phyloP scores from a whole-genome alignment of 2,797 vertebrate genomes.

The Artibeus lituratus region DNA sequence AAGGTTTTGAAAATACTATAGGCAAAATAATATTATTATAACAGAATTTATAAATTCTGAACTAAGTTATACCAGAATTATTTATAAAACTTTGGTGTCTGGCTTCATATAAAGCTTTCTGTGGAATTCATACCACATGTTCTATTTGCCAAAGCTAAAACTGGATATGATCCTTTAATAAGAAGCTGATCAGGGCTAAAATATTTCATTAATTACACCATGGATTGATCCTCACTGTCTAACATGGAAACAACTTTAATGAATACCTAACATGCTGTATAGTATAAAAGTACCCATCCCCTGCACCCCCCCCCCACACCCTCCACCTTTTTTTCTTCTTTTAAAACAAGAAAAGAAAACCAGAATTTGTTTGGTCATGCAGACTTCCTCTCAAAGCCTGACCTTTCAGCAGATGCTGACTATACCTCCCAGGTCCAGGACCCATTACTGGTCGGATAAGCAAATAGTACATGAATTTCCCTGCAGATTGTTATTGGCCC shows the following conservation, averaged over 20 bases:
- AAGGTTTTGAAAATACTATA: constrained; percentile 26
- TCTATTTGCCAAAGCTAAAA: constrained; percentile 1
- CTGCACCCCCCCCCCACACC: accelerated
- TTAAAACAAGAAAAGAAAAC: constrained; percentile 35
- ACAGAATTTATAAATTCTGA: not conserved
- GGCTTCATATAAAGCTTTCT: not conserved
- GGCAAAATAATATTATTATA: constrained; percentile 6
- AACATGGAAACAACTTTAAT: not conserved
- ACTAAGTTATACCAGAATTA: not conserved
- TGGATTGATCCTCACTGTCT: not conserved
- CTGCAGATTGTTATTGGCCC: not conserved
- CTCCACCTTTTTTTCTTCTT: not conserved
- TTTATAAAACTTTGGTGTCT: constrained; percentile 5
- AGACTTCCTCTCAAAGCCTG: not conserved
- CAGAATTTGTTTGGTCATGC: not conserved
- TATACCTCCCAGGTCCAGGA: not conserved
- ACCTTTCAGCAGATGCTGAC: not conserved
- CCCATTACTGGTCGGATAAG: not conserved
- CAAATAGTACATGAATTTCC: not conserved
- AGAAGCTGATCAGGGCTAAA: not conserved
- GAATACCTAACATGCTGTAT: not conserved
- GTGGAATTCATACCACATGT: not conserved
- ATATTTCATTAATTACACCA: constrained; percentile 7
- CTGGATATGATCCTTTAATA: not conserved
- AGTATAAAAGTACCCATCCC: not conserved